These are phyloP conservation scores for Condylura cristata DNA, from an alignment of 2,113 vertebrate genomes.

Conservation along the genomic window DNA sequence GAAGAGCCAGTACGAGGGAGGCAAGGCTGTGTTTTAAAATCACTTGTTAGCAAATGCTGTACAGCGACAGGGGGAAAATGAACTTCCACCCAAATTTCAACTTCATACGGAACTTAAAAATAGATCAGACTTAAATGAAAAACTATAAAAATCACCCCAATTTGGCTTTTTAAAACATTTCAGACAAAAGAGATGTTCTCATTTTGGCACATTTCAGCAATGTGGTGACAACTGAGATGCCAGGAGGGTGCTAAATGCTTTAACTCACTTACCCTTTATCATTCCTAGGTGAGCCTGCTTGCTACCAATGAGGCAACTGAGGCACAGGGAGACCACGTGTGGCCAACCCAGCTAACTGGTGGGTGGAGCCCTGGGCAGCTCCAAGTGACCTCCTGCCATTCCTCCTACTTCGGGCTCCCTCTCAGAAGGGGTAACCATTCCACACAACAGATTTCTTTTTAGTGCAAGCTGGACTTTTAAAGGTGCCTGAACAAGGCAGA, in stretches of 20 bases:
- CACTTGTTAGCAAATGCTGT: background rate
- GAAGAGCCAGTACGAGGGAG: background rate
- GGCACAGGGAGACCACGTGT: background rate
- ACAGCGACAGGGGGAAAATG: background rate
- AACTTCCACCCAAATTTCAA: background rate
- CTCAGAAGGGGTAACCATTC: conserved; percentile 51
- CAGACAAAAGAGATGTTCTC: background rate
- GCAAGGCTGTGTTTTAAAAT: background rate
- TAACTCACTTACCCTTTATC: background rate
- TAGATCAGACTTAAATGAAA: conserved; percentile 3
- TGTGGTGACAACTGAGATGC: background rate
- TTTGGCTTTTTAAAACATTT: conserved; percentile 2
- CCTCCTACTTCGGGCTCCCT: background rate
- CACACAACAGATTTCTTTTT: background rate
- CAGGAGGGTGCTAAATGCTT: background rate
- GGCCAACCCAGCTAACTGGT: background rate
- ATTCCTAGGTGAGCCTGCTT: fast-evolving
- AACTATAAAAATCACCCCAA: background rate
- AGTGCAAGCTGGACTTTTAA: conserved; percentile 43
- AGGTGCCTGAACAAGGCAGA: conserved; percentile 42
- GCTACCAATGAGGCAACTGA: background rate
- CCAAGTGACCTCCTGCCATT: fast-evolving
- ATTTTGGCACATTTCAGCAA: too few relatives aligned
- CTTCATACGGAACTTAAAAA: conserved; percentile 15
- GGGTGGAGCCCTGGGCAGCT: fast-evolving